Evolutionary conservation across 2,888 invertebrate genomes (phyloP), one percentile per base, ranked within the genome.

Genomic region (Diarsia mendica): DNA sequence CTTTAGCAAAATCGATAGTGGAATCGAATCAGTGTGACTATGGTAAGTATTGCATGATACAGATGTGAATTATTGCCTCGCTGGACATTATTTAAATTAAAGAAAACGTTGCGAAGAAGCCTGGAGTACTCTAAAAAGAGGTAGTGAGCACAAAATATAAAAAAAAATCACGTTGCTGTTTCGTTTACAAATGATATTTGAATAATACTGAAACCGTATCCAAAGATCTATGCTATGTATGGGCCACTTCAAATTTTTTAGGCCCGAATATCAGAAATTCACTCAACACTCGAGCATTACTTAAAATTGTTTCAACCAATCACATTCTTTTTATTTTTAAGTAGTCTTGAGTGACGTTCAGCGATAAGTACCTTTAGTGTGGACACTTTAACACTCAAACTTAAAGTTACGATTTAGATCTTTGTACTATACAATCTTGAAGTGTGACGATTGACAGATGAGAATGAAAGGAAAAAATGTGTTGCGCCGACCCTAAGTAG

Each of bases 1-100:
- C 15, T n/a, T 69, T 51, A 69, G 53, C 48, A 48, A 75, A 68
- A 58, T 66, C n/a, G 48, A 72, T 76, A 23, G 13, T 68, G 15
- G 3, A 71, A 75, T 18, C 18, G 3, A 68, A 71, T 18, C 23
- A 67, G 20, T 70, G 61, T 79, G 51, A 72, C 33, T 66, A 44
- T 76, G 46, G 18, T 60, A 39, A 9, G n/a, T 53, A 55, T 46
- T 53, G 53, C 39, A 11, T 72, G 53, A 39, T 39, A 8, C 39
- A 15, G 5, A 49, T 60, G 23, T 49, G 2, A 51, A 72, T 61
- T 53, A 18, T 53, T 46, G 15, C 15, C 13, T 2, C 0, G 10
- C 8, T 11, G 8, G 20, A 46, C 20, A 63, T 74, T 51, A n/a
- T 11, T 15, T 2, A 51, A 23, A 20, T 67, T 10, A 18, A 67